Base-by-base conservation (phyloP, 2,113 vertebrate species). In the Microcebus ravelobensis region DNA sequence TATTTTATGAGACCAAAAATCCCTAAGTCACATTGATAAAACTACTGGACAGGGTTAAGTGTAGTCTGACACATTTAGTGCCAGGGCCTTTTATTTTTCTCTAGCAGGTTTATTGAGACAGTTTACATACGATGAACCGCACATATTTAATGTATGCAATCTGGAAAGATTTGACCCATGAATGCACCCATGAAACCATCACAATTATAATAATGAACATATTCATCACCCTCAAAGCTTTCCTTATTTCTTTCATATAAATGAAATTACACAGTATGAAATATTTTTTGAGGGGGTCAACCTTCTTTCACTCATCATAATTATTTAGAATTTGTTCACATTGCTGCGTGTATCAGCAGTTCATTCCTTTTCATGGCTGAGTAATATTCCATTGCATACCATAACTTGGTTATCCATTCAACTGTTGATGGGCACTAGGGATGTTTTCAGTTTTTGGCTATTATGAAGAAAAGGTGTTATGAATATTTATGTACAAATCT, bases 321-420 rank as follows among this genome's bases (percentile, higher is more conserved):
- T 61, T 61, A 70, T 27, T 86, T 57, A 57, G 3, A 65, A 39
- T 71, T 70, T 9, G 11, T 10, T 8, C 15, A n/a, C 39, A 76
- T 25, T 34, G 59, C 15, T 34, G 13, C 13, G 15, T 76, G 13
- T 17, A 15, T 76, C 59, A 61, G 59, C 25, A 23, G 23, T n/a
- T 61, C 6, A 20, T 52, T 55, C 7, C 25, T 48, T 67, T 68
- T 42, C 27, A 42, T 34, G 20, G 48, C 21, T 59, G n/a, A 61
- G 27, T 17, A 48, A 50, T 52, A 20, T 42, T 45, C 73, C 31
- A 20, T 8, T 3, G 6, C 1, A 9, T 0, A 1, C 48, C 65
- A 6, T 18, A 55, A 13, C 8, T 31, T 68, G 12, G 36, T 90
- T 25, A 52, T 31, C 23, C 45, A 2, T 39, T 59, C 13, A 39